Percentiles rank a stretch among this genome's conserved stretches.
These are phyloP conservation scores for Jacana jacana DNA, from an alignment of 2,113 vertebrate genomes.

Conservation along the genomic window DNA sequence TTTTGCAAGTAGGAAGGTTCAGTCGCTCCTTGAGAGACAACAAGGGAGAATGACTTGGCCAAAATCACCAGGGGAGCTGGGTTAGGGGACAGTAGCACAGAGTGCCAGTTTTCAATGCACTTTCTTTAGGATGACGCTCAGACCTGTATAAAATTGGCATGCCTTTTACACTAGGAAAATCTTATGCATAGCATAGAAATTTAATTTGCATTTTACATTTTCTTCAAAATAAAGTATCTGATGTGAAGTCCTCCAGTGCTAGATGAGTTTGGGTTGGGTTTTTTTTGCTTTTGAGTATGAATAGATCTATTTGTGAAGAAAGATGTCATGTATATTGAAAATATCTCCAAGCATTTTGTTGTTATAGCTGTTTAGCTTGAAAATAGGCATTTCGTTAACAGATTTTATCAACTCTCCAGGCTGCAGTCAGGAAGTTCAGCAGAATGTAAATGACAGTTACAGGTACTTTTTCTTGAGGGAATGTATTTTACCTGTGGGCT, in stretches of 20 bases:
- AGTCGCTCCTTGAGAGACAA: neutral
- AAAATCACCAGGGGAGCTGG: neutral
- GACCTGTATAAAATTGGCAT: neutral
- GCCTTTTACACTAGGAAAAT: neutral
- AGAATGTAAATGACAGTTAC: neutral
- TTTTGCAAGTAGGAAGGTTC: neutral
- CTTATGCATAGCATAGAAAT: neutral
- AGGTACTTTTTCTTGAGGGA: neutral
- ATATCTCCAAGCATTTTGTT: conserved; percentile 10
- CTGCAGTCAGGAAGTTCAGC: neutral
- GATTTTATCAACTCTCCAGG: neutral
- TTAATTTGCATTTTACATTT: neutral
- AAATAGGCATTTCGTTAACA: neutral
- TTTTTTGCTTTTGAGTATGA: neutral
- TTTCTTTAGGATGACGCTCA: neutral
- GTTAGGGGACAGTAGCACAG: neutral
- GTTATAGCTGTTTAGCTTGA: neutral
- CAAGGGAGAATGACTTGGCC: neutral
- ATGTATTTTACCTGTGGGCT: neutral
- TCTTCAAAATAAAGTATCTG: neutral
- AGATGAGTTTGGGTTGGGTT: neutral
- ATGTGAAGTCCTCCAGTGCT: neutral
- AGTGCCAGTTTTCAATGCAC: neutral
- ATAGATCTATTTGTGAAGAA: neutral
- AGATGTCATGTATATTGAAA: neutral